A percentile compares a stretch with the other conserved stretches of the same genome.
Conservation (phyloP, 2,888 invertebrate genomes). For the Cephonodes hylas region DNA sequence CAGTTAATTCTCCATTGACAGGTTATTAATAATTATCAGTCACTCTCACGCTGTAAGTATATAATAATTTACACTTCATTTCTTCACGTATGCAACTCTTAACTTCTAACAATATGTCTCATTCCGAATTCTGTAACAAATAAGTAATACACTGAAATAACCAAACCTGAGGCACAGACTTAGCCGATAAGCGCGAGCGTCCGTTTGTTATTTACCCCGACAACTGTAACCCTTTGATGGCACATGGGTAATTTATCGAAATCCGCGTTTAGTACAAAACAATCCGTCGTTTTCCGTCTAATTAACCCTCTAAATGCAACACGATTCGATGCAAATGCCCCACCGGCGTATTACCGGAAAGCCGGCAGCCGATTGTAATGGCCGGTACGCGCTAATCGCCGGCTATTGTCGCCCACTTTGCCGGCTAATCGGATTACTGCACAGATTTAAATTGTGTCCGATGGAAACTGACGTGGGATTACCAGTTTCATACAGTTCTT, state of each 20-base stretch:
- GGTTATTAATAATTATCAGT: too few species aligned
- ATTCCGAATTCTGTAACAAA: too few species aligned
- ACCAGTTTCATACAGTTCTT: background rate
- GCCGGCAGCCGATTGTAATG: slow-evolving; percentile 25
- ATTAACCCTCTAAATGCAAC: slow-evolving; percentile 21
- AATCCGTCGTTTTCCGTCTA: slow-evolving; percentile 17
- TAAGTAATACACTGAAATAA: too few species aligned
- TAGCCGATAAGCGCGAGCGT: too few species aligned
- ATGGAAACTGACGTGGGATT: background rate
- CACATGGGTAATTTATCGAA: background rate
- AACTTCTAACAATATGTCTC: too few species aligned
- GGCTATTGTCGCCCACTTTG: slow-evolving; percentile 42
- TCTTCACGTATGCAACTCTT: too few species aligned
- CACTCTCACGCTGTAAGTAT: too few species aligned
- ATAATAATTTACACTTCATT: too few species aligned
- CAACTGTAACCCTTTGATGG: background rate
- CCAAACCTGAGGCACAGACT: too few species aligned
- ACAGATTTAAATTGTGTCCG: background rate
- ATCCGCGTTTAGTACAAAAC: background rate
- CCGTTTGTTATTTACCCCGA: background rate
- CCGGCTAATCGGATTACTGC: slow-evolving; percentile 46
- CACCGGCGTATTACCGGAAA: slow-evolving; percentile 19
- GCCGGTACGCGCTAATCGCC: slow-evolving; percentile 28
- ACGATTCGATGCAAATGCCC: slow-evolving; percentile 18
- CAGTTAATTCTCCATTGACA: too few species aligned